These are phyloP conservation scores for Sebastiscus albofasciatus DNA, from an alignment of 2,797 vertebrate species.

Conservation along the genomic window DNA sequence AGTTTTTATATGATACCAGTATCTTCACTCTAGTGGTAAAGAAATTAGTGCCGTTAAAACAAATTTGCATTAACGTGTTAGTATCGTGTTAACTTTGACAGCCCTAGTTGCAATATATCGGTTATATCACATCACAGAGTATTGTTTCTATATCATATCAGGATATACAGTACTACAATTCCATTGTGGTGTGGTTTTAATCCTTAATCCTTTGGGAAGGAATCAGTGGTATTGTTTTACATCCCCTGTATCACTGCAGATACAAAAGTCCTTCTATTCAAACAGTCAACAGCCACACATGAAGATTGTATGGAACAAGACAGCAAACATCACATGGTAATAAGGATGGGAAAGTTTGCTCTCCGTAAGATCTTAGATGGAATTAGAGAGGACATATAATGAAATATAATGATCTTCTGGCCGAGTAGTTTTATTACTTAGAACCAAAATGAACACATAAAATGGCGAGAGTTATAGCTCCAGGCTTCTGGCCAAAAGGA, in stretches of 20 bases:
- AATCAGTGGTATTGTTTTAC: neutral
- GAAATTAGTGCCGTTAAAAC: too few species aligned
- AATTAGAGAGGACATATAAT: neutral
- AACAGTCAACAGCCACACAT: neutral
- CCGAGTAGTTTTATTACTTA: constrained; percentile 8
- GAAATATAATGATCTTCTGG: constrained; percentile 22
- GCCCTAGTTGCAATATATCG: neutral
- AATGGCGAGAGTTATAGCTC: constrained; percentile 7
- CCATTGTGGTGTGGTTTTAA: neutral
- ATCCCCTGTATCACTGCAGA: neutral
- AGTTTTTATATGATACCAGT: too few species aligned
- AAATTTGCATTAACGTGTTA: too few species aligned
- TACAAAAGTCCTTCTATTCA: neutral
- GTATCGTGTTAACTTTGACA: too few species aligned
- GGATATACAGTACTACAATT: neutral
- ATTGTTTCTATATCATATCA: neutral
- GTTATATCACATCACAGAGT: neutral
- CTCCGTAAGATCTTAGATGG: neutral
- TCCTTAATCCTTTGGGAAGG: neutral
- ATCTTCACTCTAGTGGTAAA: too few species aligned
- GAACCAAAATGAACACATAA: constrained; percentile 9
- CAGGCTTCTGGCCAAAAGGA: constrained; percentile 10
- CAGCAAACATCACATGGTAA: neutral
- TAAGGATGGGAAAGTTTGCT: neutral
- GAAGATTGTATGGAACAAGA: neutral